phyloP scores from a whole-genome alignment of 2,113 vertebrate species.

The Recurvirostra avosetta region DNA sequence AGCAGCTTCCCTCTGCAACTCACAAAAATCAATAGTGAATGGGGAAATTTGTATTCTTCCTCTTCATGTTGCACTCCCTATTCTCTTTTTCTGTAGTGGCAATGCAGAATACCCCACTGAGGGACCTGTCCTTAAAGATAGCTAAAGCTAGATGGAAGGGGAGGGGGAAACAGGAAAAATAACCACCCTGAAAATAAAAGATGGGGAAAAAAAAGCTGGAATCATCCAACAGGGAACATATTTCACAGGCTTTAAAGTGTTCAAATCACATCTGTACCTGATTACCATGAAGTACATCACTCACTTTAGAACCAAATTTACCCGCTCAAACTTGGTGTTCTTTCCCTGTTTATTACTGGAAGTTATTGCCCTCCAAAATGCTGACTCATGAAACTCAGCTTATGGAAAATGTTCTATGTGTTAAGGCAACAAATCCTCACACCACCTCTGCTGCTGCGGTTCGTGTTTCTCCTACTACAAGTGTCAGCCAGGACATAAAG shows the following conservation, averaged over 20 bases:
- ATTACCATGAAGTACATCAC: conserved; percentile 42
- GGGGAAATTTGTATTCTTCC: background rate
- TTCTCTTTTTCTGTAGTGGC: background rate
- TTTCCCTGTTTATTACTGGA: conserved; percentile 49
- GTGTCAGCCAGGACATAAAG: background rate
- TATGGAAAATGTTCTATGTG: conserved; percentile 14
- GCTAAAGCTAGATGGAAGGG: background rate
- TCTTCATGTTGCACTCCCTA: background rate
- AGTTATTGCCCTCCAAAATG: conserved; percentile 45
- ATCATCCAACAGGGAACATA: conserved; percentile 2
- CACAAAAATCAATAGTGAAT: background rate
- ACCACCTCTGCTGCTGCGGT: background rate
- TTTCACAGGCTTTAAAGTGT: conserved; percentile 36
- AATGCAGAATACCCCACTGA: background rate
- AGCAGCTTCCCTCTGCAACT: background rate
- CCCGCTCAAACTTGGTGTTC: conserved; percentile 49
- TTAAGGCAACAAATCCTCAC: conserved; percentile 50
- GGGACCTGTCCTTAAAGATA: background rate
- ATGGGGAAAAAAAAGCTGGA: background rate
- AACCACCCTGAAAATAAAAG: background rate
- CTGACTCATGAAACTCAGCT: conserved; percentile 62
- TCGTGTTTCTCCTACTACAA: background rate
- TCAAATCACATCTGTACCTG: conserved; percentile 55
- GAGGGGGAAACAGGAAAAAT: background rate
- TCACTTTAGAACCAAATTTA: conserved; percentile 66